Percentiles rank a stretch among this genome's conserved stretches.
These are phyloP conservation scores for Azemiops feae DNA, from an alignment of 2,113 vertebrate species.

Conservation along the genomic window DNA sequence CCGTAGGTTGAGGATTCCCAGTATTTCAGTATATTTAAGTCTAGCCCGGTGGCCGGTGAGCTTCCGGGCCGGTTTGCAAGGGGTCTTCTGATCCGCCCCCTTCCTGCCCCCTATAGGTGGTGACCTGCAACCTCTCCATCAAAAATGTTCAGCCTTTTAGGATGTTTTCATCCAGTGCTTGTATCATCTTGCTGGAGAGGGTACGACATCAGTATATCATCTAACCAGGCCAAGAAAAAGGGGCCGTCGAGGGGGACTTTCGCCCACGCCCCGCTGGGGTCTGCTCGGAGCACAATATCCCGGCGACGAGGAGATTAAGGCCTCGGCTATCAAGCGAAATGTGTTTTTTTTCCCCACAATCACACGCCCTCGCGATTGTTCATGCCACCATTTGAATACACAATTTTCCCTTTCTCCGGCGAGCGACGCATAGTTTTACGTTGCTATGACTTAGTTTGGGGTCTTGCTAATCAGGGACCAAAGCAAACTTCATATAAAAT, in stretches of 20 bases:
- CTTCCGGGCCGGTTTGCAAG: slow-evolving; percentile 71
- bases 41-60: slow-evolving; percentile 30
- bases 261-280: slow-evolving; percentile 84
- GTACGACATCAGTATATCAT: slow-evolving; percentile 89
- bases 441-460: slow-evolving; percentile 98
- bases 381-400: slow-evolving; percentile 96
- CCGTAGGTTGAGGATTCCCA: neutral
- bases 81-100: slow-evolving; percentile 66
- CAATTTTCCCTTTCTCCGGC: slow-evolving; percentile 93
- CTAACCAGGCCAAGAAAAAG: slow-evolving; percentile 86
- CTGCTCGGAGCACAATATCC: slow-evolving; percentile 93
- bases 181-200: slow-evolving; percentile 84
- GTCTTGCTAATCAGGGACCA: slow-evolving; percentile 95
- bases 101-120: slow-evolving; percentile 77
- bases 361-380: slow-evolving; percentile 99
- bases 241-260: slow-evolving; percentile 89
- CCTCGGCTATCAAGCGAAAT: slow-evolving; percentile 87
- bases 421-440: slow-evolving; percentile 95
- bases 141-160: slow-evolving; percentile 92
- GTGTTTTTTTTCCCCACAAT: slow-evolving; percentile 87
- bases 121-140: slow-evolving; percentile 86
- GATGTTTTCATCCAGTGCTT: slow-evolving; percentile 84
- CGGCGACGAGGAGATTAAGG: slow-evolving; percentile 95
- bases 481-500: slow-evolving; percentile 99
- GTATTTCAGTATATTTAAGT: neutral